These are phyloP conservation scores for Cebidichthys violaceus DNA, from an alignment of 2,113 vertebrate genomes.

Conservation along the genomic window DNA sequence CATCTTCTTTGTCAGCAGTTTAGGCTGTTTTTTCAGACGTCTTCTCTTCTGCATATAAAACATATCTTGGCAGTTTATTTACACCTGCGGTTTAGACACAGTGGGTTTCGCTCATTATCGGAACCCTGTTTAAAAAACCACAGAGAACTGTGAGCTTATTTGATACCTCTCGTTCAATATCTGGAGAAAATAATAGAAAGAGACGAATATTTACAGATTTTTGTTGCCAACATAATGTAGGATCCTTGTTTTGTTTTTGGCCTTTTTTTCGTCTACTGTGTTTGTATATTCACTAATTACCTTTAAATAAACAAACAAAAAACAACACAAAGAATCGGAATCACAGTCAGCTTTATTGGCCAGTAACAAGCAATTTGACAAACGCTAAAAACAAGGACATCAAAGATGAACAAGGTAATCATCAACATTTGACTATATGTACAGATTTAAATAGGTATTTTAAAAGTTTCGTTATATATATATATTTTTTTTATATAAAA, in stretches of 20 bases:
- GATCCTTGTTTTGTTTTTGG: background rate
- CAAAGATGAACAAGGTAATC: background rate
- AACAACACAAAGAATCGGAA: background rate
- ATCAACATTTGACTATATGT: background rate
- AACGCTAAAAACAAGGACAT: background rate
- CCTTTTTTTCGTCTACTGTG: background rate
- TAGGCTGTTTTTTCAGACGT: background rate
- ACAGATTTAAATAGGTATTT: background rate
- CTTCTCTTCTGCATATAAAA: background rate
- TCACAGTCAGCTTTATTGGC: background rate
- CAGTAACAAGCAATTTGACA: background rate
- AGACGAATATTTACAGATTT: background rate
- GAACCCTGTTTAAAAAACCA: background rate
- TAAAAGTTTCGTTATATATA: background rate
- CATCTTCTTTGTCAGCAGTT: background rate
- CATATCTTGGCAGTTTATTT: background rate
- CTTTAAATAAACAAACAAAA: background rate
- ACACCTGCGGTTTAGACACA: slow-evolving; percentile 5
- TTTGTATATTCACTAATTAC: background rate
- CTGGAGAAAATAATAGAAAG: background rate
- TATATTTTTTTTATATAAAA: background rate
- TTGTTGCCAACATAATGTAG: background rate
- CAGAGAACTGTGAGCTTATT: background rate
- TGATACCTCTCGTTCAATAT: background rate
- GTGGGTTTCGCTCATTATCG: background rate